Percentiles rank a stretch among this genome's conserved stretches.
These are phyloP conservation scores for Monochamus alternatus DNA, from an alignment of 2,888 invertebrate species.

Conservation along the genomic window DNA sequence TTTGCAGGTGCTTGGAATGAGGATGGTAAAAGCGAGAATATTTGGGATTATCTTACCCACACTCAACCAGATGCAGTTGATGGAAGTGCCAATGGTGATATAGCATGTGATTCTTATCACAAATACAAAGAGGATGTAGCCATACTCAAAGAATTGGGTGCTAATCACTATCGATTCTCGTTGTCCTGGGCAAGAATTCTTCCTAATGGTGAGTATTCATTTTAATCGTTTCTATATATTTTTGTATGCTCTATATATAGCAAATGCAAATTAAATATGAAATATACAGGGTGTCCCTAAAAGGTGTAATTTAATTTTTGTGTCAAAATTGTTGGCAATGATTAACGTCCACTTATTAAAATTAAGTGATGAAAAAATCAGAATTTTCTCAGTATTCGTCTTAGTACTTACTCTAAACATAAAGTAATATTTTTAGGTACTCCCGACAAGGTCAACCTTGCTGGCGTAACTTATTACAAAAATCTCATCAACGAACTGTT, in stretches of 20 bases:
- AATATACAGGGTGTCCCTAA: no score
- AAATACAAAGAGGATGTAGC: slow-evolving; percentile 76
- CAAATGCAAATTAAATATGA: no score
- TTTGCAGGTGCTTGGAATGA: slow-evolving; percentile 65
- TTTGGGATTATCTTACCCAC: slow-evolving; percentile 73
- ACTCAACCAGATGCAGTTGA: slow-evolving; percentile 69
- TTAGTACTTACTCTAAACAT: background rate
- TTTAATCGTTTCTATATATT: background rate
- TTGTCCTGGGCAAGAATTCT: slow-evolving; percentile 67
- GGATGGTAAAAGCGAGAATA: slow-evolving; percentile 68
- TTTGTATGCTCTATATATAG: background rate
- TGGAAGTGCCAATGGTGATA: slow-evolving; percentile 76
- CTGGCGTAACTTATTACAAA: slow-evolving; percentile 75
- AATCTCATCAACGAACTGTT: slow-evolving; percentile 67
- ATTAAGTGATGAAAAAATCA: no score
- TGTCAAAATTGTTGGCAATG: no score
- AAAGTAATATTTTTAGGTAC: slow-evolving; percentile 58
- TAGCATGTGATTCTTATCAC: slow-evolving; percentile 80
- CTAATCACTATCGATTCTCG: slow-evolving; percentile 72
- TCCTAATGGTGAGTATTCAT: slow-evolving; percentile 73
- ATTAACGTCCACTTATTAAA: no score
- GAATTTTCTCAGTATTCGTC: no score
- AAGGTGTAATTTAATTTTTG: no score
- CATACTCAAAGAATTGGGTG: slow-evolving; percentile 74
- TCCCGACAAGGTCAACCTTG: slow-evolving; percentile 77